These are phyloP conservation scores for Nansenia antarctica DNA, from an alignment of 2,113 vertebrate genomes.

Conservation along the genomic window DNA sequence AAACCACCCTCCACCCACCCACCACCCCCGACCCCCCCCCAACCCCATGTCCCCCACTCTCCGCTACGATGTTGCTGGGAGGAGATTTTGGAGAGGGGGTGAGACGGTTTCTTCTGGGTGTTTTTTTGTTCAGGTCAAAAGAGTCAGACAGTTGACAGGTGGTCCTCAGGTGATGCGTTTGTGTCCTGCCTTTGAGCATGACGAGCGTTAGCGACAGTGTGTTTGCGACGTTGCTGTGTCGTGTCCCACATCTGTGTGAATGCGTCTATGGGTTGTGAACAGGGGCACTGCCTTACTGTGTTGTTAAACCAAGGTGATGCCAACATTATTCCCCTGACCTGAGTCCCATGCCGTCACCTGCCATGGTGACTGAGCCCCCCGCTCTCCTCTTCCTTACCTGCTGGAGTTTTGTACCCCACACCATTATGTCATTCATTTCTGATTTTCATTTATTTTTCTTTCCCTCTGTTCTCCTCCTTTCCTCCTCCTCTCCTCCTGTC, in stretches of 20 bases:
- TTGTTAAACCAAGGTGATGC: neutral
- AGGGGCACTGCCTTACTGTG: neutral
- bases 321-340: neutral
- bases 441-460: slow-evolving; percentile 84
- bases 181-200: neutral
- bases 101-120: neutral
- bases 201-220: neutral
- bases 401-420: slow-evolving; percentile 68
- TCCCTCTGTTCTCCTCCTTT: slow-evolving; percentile 42
- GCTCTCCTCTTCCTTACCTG: slow-evolving; percentile 30
- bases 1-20: neutral
- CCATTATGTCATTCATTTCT: slow-evolving; percentile 89
- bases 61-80: neutral
- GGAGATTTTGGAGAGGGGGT: neutral
- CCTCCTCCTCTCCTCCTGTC: slow-evolving; percentile 61
- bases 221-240: neutral
- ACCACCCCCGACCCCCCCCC: too few species aligned
- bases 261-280: neutral
- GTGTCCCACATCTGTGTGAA: neutral
- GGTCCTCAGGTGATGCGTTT: neutral
- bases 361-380: slow-evolving; percentile 48
- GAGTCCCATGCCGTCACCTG: slow-evolving; percentile 43
- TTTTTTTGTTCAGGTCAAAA: neutral
- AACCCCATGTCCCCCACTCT: neutral
- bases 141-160: neutral